These are phyloP conservation scores for Protodeltote pygarga DNA, from an alignment of 2,888 invertebrate species.

Conservation along the genomic window DNA sequence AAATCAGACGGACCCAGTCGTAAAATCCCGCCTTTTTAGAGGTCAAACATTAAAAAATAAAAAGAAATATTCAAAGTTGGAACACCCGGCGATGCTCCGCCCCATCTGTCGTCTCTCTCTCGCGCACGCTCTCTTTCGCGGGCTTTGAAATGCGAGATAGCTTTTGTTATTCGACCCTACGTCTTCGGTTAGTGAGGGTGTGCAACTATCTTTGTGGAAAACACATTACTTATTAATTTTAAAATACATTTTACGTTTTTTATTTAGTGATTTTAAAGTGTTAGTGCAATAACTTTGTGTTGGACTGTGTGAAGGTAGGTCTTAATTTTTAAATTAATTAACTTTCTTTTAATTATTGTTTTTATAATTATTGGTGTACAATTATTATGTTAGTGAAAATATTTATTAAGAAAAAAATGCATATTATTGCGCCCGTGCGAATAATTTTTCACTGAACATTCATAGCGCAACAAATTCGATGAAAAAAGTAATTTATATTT, in stretches of 20 bases:
- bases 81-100: slow-evolving; percentile 68
- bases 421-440: no score
- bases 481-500: no score
- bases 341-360: background rate
- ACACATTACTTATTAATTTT: slow-evolving; percentile 36
- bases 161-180: slow-evolving; percentile 80
- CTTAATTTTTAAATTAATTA: no score
- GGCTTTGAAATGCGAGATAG: slow-evolving; percentile 69
- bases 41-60: slow-evolving; percentile 57
- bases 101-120: slow-evolving; percentile 54
- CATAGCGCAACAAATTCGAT: no score
- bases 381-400: background rate
- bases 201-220: slow-evolving; percentile 41
- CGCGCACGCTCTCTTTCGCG: slow-evolving; percentile 57
- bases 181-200: slow-evolving; percentile 72
- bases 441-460: no score
- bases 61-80: slow-evolving; percentile 52
- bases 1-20: slow-evolving; percentile 39
- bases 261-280: slow-evolving; percentile 42
- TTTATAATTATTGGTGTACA: background rate
- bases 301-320: slow-evolving; percentile 34
- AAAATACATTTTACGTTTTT: slow-evolving; percentile 45
- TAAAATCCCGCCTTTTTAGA: slow-evolving; percentile 58
- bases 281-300: slow-evolving; percentile 29
- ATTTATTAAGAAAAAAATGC: background rate